Percentiles rank a stretch among this genome's conserved stretches.
Conservation (phyloP, 2,797 vertebrate species). For the Ambastaia sidthimunki region DNA sequence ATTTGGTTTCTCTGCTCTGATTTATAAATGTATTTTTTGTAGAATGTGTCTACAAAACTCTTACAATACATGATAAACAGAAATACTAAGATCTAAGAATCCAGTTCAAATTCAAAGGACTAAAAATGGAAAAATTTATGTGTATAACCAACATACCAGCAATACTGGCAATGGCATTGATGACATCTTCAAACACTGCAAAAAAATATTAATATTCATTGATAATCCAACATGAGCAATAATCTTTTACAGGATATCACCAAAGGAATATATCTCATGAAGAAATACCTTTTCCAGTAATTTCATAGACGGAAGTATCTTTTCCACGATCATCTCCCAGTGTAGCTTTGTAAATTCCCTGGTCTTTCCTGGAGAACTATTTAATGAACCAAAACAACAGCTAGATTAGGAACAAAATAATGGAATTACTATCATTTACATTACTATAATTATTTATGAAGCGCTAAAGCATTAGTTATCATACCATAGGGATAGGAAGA, state of each 20-base stretch:
- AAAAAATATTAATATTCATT: constrained; percentile 44
- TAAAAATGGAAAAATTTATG: background rate
- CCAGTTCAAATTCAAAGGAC: background rate
- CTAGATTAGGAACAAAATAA: too few species aligned
- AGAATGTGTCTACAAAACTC: too few species aligned
- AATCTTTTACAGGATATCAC: background rate
- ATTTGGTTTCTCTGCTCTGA: too few species aligned
- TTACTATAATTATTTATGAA: too few species aligned
- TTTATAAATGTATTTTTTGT: too few species aligned
- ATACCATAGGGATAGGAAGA: constrained; percentile 87
- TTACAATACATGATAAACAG: too few species aligned
- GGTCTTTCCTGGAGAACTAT: constrained; percentile 93
- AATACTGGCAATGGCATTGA: constrained; percentile 85
- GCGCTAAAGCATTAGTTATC: constrained; percentile 70
- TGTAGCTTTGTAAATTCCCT: constrained; percentile 89
- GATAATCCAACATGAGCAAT: background rate
- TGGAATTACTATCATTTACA: background rate
- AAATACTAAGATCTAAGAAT: background rate
- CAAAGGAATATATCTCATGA: background rate
- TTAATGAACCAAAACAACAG: background rate
- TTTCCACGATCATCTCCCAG: constrained; percentile 92
- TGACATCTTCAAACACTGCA: constrained; percentile 92
- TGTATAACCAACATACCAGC: constrained; percentile 81
- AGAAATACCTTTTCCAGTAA: constrained; percentile 86
- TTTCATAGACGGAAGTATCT: constrained; percentile 84